Percentiles rank a stretch among this genome's conserved stretches.
Conservation (phyloP, 2,888 invertebrate species). For the Orchestes rusci region DNA sequence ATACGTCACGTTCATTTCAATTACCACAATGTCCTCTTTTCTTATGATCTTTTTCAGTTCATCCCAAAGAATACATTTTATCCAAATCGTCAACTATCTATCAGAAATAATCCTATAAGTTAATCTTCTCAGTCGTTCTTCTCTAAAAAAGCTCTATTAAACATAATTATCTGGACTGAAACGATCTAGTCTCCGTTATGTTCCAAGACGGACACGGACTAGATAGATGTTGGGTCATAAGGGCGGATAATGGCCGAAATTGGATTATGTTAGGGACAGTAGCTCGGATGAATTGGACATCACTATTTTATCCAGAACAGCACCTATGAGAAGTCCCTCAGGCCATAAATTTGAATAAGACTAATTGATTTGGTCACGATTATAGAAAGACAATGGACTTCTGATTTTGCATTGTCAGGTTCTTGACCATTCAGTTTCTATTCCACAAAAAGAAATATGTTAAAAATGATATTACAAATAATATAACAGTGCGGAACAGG, state of each 20-base stretch:
- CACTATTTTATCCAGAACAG: constrained; percentile 34
- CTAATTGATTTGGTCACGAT: no score
- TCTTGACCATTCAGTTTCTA: background rate
- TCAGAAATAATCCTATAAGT: no score
- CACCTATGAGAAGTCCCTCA: constrained; percentile 36
- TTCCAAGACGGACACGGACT: constrained; percentile 28
- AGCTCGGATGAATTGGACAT: constrained; percentile 24
- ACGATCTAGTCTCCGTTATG: constrained; percentile 10
- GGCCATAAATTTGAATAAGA: no score
- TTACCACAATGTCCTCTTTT: no score
- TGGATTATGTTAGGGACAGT: constrained; percentile 40
- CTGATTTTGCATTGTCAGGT: background rate
- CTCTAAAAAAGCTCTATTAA: constrained; percentile 15
- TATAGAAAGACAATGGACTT: no score
- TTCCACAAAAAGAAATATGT: no score
- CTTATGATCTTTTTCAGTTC: no score
- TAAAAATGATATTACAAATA: no score
- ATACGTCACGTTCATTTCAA: no score
- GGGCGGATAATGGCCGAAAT: constrained; percentile 40
- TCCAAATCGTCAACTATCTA: background rate
- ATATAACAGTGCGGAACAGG: background rate
- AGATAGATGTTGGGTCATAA: constrained; percentile 29
- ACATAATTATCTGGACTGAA: constrained; percentile 37
- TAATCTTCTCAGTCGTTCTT: background rate
- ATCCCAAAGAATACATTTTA: no score